phyloP scores from a whole-genome alignment of 92 coral and sea anemone species.

The Epizoanthus ramosus region DNA sequence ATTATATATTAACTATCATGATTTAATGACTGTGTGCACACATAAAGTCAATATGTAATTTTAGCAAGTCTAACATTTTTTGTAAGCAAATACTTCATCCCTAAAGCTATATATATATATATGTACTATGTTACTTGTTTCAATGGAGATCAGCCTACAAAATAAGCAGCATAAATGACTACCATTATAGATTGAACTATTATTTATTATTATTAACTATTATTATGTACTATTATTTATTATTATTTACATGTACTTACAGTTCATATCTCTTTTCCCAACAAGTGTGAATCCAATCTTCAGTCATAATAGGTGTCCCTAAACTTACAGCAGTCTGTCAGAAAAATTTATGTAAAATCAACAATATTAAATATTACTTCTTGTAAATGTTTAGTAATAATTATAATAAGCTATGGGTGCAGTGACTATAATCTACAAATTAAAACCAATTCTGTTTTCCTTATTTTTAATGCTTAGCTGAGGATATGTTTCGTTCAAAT shows the following conservation, averaged over 20 bases:
- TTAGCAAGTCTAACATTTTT: too few relatives aligned
- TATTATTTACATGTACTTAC: constrained; percentile 59
- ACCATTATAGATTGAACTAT: too few relatives aligned
- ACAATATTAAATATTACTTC: background rate
- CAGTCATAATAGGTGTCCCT: constrained; percentile 96
- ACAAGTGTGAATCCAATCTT: constrained; percentile 86
- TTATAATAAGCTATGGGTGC: background rate
- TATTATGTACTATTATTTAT: too few relatives aligned
- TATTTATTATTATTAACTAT: too few relatives aligned
- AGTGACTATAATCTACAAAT: background rate
- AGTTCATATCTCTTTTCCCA: constrained; percentile 89
- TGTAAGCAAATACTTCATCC: too few relatives aligned
- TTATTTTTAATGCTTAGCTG: too few relatives aligned
- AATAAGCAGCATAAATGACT: background rate
- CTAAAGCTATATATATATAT: too few relatives aligned
- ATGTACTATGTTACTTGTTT: too few relatives aligned
- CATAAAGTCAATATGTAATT: too few relatives aligned
- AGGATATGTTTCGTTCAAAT: too few relatives aligned
- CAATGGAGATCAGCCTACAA: background rate
- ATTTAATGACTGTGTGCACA: too few relatives aligned
- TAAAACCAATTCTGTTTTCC: background rate
- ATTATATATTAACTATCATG: too few relatives aligned
- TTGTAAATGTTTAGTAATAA: background rate
- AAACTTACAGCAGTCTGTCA: constrained; percentile 92
- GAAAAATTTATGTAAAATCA: background rate